Base-by-base conservation (phyloP, 1,140 invertebrate species). In the Notospermus geniculatus region DNA sequence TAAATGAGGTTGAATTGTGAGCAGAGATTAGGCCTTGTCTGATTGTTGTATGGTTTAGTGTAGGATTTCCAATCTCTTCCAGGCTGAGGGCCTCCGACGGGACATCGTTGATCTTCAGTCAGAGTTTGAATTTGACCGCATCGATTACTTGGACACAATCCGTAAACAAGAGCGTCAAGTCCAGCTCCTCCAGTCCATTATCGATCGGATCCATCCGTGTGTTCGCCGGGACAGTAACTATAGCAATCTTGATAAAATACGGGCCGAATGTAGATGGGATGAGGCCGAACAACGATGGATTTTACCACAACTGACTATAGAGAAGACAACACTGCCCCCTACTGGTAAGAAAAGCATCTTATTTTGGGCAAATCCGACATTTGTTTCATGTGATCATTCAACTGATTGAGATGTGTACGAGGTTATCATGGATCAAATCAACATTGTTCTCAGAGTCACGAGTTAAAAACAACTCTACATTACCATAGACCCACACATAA, bases 81-180 rank as follows among this genome's bases (percentile, higher is more conserved):
- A 78, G 77, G 66, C 64, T 55, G 72, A 72, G 39, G 59, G 57
- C n/a, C 57, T 81, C n/a, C 62, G 77, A 41, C 80, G 86, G 63
- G 91, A 93, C 78, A 88, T 93, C 11, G 76, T 80, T 22, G 91
- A 93, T 80, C 79, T 93, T 1, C 90, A 92, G 67, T 85, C 88
- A 43, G 91, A 93, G 82, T 93, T 93, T 80, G 89, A 93, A 80
- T 83, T 86, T 57, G 91, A 93, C 72, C 78, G 91, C 13, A 87
- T 89, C 2, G 91, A 93, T 74, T 93, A 93, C 72, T 79, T 93
- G 46, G 91, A 93, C 75, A 90, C 91, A 1, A 91, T 93, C 45
- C 79, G 91, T 22, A 85, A 86, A 73, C 88, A 91, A 72, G 88
- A 91, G 52, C 85, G 87, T 69, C 87, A 90, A 68, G 71, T 89